Evolutionary conservation across 2,888 invertebrate genomes (phyloP), one percentile per base, ranked within the genome.

Genomic region (Dicyrtomina minuta): DNA sequence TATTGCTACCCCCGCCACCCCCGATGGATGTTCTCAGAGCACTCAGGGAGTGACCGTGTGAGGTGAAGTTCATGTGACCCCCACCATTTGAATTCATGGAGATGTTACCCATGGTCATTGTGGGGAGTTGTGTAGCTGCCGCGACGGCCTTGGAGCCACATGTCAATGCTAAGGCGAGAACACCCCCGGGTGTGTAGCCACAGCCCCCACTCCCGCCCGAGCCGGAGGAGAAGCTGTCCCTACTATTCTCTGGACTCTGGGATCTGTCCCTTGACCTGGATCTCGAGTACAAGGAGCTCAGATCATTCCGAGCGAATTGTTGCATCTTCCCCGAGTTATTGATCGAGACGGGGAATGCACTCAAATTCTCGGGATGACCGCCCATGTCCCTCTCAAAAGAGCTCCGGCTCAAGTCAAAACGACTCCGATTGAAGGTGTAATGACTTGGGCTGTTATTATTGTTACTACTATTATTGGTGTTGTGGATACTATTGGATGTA

Each of bases 141-240:
- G 70, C 71, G n/a, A 72, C 76, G 27, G 76, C 78, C 56, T 78
- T 78, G 8, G 78, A 78, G 13, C 78, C 78, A 68, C 75, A 72
- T 20, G 77, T 75, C 22, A 78, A 66, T 17, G 78, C 78, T 43
- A 78, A 61, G 22, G 77, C 78, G n/a, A 78, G 69, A 27, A 78
- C 78, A 62, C 78, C 75, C n/a, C 77, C 74, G 41, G 76, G 77
- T n/a, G 71, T 62, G 55, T 62, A 70, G 27, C 59, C 68, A 26
- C 59, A 66, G 39, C 72, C 53, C 12, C 20, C n/a, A 43, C 41
- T 33, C 5, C 15, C 49, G 2, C 51, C 33, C 4, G 22, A 39
- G 8, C 53, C 41, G 8, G 53, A 53, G 22, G 53, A 43, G 44
- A 65, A 65, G n/a, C 65, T 53, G 39, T 65, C 65, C 2, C 65